Evolutionary conservation across 1,140 invertebrate species (phyloP), one percentile per base, ranked within the genome.

Genomic region (Globodera rostochiensis): DNA sequence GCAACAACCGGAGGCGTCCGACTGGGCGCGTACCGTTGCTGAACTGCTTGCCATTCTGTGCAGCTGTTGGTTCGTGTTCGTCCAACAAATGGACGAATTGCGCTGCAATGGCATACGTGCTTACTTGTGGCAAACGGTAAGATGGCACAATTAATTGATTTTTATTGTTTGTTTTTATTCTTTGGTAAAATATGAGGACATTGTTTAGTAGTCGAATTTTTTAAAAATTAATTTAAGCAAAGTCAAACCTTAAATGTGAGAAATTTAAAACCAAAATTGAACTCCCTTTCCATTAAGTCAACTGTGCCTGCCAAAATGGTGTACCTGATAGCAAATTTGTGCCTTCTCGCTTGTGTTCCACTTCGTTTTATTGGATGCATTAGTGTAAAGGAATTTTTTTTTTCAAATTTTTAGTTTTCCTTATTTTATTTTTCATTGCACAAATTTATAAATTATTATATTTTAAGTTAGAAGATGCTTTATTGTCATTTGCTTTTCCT

Each of bases 261-360:
- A 36, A 36, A 36, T 36, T 36, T 36, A 36, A 36, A 36, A 36
- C 36, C 36, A 36, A 36, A 36, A 36, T 36, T 25, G 0, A 36
- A 36, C 36, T 79, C 19, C n/a, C 74, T 75, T n/a, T 49, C 21
- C 84, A 92, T 92, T 50, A 90, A 97, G 95, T 93, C 93, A 45
- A 94, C 95, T 89, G 95, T 95, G 71, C 96, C 96, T 36, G 95
- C 96, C 0, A 98, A 98, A 91, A 93, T 94, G 21, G 94, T 98
- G 86, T 98, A 97, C 91, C 90, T 98, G 69, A 91, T 96, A 36
- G 96, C 96, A 19, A 98, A 98, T 91, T 90, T 98, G 53, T 91
- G 97, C n/a, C 94, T 98, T 74, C 90, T 98, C 81, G 92, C 93
- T 0, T 97, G 95, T 91, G 95, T 98, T 85, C 96, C 96, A 15